These are phyloP conservation scores for Rhinichthys osculus DNA, from an alignment of 2,797 vertebrate genomes.

Conservation along the genomic window DNA sequence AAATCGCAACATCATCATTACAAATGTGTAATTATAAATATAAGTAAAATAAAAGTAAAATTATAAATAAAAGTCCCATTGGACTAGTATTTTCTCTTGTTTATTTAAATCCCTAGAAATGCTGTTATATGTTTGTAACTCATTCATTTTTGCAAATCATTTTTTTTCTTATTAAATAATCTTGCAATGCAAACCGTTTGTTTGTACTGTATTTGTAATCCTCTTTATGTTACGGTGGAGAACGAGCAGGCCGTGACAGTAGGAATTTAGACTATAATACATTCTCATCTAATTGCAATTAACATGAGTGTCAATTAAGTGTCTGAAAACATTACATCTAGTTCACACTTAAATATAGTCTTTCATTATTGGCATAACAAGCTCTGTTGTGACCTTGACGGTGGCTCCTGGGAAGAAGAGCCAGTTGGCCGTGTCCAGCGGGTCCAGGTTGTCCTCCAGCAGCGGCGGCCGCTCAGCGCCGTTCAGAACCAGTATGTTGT, in stretches of 20 bases:
- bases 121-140: no score
- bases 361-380: not conserved
- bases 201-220: no score
- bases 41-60: no score
- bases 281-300: not conserved
- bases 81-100: no score
- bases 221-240: no score
- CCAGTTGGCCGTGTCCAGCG: conserved; percentile 97
- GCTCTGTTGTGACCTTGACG: conserved; percentile 83
- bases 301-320: not conserved
- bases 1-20: not conserved
- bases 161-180: no score
- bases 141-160: no score
- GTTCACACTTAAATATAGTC: not conserved
- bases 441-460: conserved; percentile 95
- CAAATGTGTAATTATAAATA: no score
- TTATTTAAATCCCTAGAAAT: no score
- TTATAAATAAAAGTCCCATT: no score
- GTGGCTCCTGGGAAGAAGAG: conserved; percentile 98
- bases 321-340: not conserved
- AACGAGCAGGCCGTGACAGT: no score
- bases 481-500: conserved; percentile 93
- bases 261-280: not conserved
- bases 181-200: no score
- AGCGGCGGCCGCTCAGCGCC: conserved; percentile 87